A percentile compares a stretch with the other conserved stretches of the same genome.
Conservation (phyloP, 64 coral and sea anemone species). For the Trachythela sp. region DNA sequence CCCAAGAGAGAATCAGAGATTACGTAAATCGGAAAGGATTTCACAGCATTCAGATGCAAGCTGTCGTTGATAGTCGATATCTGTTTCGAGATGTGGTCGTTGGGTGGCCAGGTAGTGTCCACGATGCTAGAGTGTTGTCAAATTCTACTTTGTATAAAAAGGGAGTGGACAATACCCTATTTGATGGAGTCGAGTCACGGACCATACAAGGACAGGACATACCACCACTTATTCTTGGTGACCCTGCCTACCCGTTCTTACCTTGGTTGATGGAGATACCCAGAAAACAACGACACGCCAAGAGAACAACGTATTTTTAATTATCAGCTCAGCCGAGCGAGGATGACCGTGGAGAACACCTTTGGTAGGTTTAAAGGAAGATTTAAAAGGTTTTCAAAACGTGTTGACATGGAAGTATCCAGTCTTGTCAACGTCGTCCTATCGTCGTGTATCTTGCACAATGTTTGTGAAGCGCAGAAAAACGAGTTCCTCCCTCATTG, state of each 20-base stretch:
- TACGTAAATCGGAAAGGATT: constrained; percentile 59
- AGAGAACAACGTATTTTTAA: neutral
- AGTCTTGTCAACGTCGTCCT: no score
- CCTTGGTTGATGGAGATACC: no score
- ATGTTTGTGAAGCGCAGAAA: no score
- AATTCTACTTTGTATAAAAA: neutral
- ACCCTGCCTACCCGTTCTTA: neutral
- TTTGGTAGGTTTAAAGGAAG: neutral
- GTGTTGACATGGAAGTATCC: no score
- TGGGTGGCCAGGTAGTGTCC: constrained; percentile 7
- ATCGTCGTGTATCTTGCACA: no score
- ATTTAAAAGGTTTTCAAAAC: neutral
- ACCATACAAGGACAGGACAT: no score
- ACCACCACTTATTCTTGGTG: no score
- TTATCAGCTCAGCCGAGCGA: neutral
- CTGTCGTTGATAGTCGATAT: constrained; percentile 24
- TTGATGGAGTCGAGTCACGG: neutral
- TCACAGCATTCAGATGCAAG: constrained; percentile 51
- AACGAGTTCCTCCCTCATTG: neutral
- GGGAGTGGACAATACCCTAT: neutral
- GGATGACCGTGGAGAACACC: neutral
- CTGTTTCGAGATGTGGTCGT: neutral
- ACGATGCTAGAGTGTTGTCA: neutral
- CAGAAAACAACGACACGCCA: neutral
- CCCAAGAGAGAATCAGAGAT: constrained; percentile 5